Percentiles rank a stretch among this genome's conserved stretches.
Conservation (phyloP, 2,113 vertebrate genomes). For the Nothocercus nigrocapillus region DNA sequence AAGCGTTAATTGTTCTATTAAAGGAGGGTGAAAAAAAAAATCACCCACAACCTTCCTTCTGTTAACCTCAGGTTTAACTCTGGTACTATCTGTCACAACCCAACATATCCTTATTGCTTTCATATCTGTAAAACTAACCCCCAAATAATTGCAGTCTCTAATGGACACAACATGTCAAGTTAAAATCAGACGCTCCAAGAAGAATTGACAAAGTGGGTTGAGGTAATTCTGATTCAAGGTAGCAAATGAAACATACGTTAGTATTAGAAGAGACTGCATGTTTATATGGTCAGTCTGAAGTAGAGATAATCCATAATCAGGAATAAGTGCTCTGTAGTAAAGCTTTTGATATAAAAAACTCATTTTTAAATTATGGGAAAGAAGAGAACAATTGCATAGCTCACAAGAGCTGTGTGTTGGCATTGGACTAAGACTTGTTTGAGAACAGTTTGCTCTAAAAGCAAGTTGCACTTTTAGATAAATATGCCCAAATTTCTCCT, state of each 20-base stretch:
- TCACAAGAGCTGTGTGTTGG: neutral
- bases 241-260: conserved; percentile 47
- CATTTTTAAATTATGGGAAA: neutral
- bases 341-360: neutral
- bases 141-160: conserved; percentile 59
- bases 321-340: neutral
- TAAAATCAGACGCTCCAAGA: conserved; percentile 53
- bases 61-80: conserved; percentile 29
- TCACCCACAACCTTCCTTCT: neutral
- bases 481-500: neutral
- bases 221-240: conserved; percentile 54
- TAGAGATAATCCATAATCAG: neutral
- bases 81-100: conserved; percentile 21
- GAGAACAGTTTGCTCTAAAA: neutral
- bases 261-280: conserved; percentile 14
- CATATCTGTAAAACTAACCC: conserved; percentile 44
- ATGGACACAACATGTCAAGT: conserved; percentile 26
- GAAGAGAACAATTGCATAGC: neutral
- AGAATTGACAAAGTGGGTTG: conserved; percentile 48
- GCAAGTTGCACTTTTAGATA: neutral
- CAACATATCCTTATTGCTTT: conserved; percentile 13
- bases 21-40: conserved; percentile 3
- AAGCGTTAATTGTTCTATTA: conserved; percentile 65
- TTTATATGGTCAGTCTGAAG: neutral
- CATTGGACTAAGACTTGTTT: neutral